Evolutionary conservation across 2,113 vertebrate genomes (phyloP), one percentile per base, ranked within the genome.

Genomic region (Aegithalos caudatus): DNA sequence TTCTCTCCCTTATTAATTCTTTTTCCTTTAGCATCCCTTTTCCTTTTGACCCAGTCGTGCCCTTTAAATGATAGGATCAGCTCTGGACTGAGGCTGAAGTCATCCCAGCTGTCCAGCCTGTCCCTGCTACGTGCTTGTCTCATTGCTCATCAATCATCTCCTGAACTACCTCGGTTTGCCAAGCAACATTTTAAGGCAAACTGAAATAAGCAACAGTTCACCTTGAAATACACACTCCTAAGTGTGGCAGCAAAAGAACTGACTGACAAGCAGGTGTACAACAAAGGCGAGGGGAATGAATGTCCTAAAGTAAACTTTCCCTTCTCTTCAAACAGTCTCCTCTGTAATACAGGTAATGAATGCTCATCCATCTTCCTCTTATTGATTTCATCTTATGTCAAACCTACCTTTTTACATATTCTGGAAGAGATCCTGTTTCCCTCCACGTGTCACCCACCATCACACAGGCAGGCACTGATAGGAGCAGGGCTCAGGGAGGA

Each of bases 71-170:
- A 90, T 86, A 73, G 72, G 69, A 84, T 94, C 82, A 67, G 56
- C 86, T 78, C 91, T 93, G 80, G 64, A n/a, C 83, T 51, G 64
- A 92, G 65, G 72, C 92, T 97, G 95, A 97, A 96, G 83, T 96
- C 93, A 94, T 93, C 60, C 65, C 86, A 82, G 88, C 92, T 96
- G 91, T 95, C 91, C 96, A 86, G 90, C 85, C 82, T 94, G 76
- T 88, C 86, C 58, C 82, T 78, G 82, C 82, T 78, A 67, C 14
- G 1, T 88, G 91, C 64, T 93, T 94, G 62, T 86, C 91, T 96
- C 91, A 69, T 91, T 88, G 91, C 88, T 95, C 96, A 97, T 96
- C 95, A 92, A 81, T 97, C 95, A 92, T 84, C 80, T 88, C 91
- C 82, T 90, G 80, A 84, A 78, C 44, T 83, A 91, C 94, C 51